phyloP scores from a whole-genome alignment of 2,888 invertebrate genomes.

The Dasypolia templi region DNA sequence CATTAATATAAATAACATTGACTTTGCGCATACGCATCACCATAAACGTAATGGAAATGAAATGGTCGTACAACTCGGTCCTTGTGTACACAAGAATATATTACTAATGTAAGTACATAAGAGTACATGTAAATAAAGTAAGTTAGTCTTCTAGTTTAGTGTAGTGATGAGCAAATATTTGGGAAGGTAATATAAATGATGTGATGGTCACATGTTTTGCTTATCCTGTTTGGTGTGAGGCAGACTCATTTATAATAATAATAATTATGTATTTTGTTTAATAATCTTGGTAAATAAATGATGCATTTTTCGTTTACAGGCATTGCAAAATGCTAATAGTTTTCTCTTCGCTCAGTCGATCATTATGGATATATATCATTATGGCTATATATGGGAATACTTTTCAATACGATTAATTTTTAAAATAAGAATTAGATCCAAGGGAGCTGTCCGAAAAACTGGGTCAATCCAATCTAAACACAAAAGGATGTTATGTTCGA shows the following conservation, averaged over 20 bases:
- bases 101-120: constrained; percentile 39
- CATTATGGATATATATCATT: no score
- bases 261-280: neutral
- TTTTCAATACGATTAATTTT: no score
- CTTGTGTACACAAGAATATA: constrained; percentile 33
- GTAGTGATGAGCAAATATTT: constrained; percentile 64
- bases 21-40: constrained; percentile 41
- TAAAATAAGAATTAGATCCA: neutral
- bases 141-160: constrained; percentile 49
- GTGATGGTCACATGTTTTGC: constrained; percentile 41
- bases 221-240: constrained; percentile 13
- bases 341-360: neutral
- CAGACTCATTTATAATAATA: constrained; percentile 29
- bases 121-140: constrained; percentile 51
- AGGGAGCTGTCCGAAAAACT: constrained; percentile 13
- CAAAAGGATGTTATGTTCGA: constrained; percentile 9
- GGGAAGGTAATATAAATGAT: constrained; percentile 29
- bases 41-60: constrained; percentile 40
- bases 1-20: constrained; percentile 48
- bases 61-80: neutral
- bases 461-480: constrained; percentile 18
- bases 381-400: no score
- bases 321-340: constrained; percentile 9
- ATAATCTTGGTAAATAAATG: constrained; percentile 6
- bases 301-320: neutral